A percentile compares a stretch with the other conserved stretches of the same genome.
These are phyloP conservation scores for Brachionus calyciflorus DNA, from an alignment of 1,140 invertebrate species.

Conservation along the genomic window DNA sequence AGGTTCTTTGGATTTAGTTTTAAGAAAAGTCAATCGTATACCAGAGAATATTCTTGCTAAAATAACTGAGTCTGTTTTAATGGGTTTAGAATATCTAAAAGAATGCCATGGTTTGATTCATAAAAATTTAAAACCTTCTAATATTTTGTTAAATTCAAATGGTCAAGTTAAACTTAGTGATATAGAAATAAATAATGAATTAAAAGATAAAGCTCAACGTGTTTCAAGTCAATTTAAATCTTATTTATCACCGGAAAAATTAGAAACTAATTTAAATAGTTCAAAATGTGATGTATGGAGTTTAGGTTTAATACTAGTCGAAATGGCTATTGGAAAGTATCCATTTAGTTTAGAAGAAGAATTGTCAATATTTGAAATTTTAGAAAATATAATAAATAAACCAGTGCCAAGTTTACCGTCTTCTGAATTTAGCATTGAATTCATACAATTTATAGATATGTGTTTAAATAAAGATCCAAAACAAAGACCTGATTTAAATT, in stretches of 20 bases:
- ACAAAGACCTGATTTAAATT: conserved; percentile 86
- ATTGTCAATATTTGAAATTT: too few species aligned
- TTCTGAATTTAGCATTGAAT: conserved; percentile 65
- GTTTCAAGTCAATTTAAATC: conserved; percentile 98
- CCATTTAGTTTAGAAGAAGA: too few species aligned
- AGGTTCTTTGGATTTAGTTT: conserved; percentile 63
- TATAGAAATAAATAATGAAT: conserved; percentile 96
- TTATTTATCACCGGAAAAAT: conserved; percentile 98
- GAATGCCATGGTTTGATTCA: conserved; percentile 58
- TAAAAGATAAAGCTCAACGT: conserved; percentile 99
- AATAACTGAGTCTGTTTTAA: conserved; percentile 62
- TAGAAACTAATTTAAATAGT: conserved; percentile 94
- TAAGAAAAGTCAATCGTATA: conserved; percentile 63
- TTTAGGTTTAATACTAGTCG: conserved; percentile 89
- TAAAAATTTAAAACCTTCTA: conserved; percentile 90
- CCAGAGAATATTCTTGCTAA: conserved; percentile 63
- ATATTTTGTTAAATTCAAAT: conserved; percentile 94
- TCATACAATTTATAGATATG: conserved; percentile 93
- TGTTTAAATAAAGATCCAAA: conserved; percentile 91
- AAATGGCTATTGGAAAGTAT: conserved; percentile 98
- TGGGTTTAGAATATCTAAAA: conserved; percentile 62
- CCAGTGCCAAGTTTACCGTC: conserved; percentile 66
- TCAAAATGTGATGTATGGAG: conserved; percentile 99
- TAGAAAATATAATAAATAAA: too few species aligned
- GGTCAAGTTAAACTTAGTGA: conserved; percentile 99